phyloP scores from a whole-genome alignment of 2,113 vertebrate species.

The Promerops cafer region DNA sequence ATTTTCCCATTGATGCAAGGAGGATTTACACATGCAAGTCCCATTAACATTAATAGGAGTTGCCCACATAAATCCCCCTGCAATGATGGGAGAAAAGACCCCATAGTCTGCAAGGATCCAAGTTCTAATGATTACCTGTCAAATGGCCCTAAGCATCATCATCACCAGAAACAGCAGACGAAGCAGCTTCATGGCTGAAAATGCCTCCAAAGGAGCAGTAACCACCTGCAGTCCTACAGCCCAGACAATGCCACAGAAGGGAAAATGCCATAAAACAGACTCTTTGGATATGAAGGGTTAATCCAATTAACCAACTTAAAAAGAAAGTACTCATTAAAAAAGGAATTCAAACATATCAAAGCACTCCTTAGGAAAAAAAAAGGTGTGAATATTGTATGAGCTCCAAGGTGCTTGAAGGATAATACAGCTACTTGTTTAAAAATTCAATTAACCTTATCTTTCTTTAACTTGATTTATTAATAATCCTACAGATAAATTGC shows the following conservation, averaged over 20 bases:
- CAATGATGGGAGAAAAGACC: constrained; percentile 42
- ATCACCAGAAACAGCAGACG: constrained; percentile 49
- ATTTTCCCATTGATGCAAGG: constrained; percentile 56
- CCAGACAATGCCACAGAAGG: background rate
- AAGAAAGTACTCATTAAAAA: constrained; percentile 52
- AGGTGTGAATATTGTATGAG: constrained; percentile 65
- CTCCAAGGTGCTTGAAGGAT: constrained; percentile 70
- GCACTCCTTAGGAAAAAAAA: constrained; percentile 36
- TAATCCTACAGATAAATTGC: constrained; percentile 67
- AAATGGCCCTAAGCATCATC: constrained; percentile 63
- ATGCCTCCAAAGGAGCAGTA: constrained; percentile 17
- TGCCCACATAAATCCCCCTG: constrained; percentile 53
- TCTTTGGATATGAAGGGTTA: constrained; percentile 28
- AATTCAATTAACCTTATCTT: constrained; percentile 77
- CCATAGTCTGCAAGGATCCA: constrained; percentile 37
- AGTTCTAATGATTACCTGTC: constrained; percentile 68
- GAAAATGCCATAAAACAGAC: background rate
- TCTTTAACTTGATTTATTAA: constrained; percentile 74
- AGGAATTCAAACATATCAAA: constrained; percentile 66
- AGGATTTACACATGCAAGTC: constrained; percentile 65
- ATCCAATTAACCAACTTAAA: constrained; percentile 47
- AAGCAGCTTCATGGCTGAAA: constrained; percentile 37
- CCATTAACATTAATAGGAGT: constrained; percentile 64
- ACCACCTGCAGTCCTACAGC: background rate
- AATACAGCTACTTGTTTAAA: constrained; percentile 71